Evolutionary conservation across 2,888 invertebrate genomes (phyloP).

Genomic region (Icerya purchasi): DNA sequence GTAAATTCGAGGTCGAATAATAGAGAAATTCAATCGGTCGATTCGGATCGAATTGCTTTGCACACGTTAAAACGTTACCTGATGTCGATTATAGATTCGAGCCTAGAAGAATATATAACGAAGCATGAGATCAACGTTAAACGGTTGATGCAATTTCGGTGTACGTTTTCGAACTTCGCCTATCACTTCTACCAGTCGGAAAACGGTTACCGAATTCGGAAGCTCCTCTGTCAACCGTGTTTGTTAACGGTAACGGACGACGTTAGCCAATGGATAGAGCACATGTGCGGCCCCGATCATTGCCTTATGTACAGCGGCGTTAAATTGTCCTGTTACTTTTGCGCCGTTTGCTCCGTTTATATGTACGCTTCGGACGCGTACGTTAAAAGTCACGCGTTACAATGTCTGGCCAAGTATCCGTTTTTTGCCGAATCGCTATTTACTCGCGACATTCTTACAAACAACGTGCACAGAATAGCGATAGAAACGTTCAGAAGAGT

Average conservation of each 20-base stretch:
- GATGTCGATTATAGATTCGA: neutral
- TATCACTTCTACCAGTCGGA: neutral
- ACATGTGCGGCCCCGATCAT: too few species aligned
- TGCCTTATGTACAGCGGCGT: too few species aligned
- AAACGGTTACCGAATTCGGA: neutral
- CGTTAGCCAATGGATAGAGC: neutral
- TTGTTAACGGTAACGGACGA: neutral
- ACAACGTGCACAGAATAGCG: too few species aligned
- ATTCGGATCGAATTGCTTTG: too few species aligned
- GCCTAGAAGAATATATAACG: neutral
- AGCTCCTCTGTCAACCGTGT: neutral
- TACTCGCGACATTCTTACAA: neutral
- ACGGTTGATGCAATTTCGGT: neutral
- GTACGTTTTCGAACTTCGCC: neutral
- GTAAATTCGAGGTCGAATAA: too few species aligned
- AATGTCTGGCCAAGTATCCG: neutral
- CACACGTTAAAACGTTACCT: too few species aligned
- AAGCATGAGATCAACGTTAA: neutral
- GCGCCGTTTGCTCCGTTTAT: neutral
- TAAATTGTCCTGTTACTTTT: neutral
- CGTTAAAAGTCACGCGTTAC: neutral
- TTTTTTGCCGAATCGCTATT: neutral
- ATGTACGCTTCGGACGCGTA: neutral
- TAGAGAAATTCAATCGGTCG: too few species aligned
- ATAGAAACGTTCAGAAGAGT: too few species aligned